Percentiles rank a stretch among this genome's conserved stretches.
Evolutionary conservation across 2,113 vertebrate species (phyloP).

Genomic region (Nycticorax nycticorax): DNA sequence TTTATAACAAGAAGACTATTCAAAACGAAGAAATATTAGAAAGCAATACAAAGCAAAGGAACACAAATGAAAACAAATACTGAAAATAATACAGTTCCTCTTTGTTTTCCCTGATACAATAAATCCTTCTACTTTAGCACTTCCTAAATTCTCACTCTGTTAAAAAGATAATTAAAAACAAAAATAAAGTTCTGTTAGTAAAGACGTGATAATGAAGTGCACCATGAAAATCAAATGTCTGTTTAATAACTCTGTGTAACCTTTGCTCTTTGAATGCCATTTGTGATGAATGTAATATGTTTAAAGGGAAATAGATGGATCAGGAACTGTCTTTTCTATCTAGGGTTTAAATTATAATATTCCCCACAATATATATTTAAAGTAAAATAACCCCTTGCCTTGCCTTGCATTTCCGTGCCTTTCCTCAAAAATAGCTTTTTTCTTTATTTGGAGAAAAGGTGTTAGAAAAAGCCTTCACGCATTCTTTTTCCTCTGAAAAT

Average conservation of each 20-base stretch:
- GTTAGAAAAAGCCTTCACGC: background rate
- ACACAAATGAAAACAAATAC: background rate
- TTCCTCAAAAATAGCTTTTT: background rate
- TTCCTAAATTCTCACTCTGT: background rate
- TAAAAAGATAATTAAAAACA: background rate
- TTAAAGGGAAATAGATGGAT: background rate
- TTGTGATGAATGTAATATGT: background rate
- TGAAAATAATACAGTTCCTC: background rate
- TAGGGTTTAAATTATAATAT: background rate
- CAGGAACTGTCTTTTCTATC: background rate
- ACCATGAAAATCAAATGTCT: background rate
- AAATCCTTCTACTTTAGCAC: background rate
- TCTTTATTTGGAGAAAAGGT: background rate
- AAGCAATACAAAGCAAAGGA: background rate
- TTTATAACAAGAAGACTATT: background rate
- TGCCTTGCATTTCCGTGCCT: too few species aligned
- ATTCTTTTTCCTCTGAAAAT: background rate
- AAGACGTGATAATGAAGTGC: background rate
- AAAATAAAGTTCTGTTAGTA: background rate
- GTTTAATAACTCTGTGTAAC: background rate
- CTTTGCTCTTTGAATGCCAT: background rate
- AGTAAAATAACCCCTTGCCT: background rate
- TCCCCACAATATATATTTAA: background rate
- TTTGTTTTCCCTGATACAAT: background rate
- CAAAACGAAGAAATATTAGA: background rate